Evolutionary conservation across 2,888 invertebrate species (phyloP), one percentile per base, ranked within the genome.

Genomic region (Torymus tubicola): DNA sequence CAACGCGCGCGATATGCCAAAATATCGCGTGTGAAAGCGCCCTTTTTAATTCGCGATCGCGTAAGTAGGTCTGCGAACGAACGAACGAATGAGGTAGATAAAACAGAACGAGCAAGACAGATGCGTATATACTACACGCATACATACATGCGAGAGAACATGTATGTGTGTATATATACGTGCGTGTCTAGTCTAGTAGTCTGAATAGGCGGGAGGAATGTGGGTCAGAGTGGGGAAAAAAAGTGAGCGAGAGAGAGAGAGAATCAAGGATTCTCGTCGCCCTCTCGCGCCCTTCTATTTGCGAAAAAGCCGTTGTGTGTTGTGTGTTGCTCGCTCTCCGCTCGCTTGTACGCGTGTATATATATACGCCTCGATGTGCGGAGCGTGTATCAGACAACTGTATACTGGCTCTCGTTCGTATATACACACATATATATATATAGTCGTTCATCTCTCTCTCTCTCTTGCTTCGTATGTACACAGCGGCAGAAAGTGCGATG

Each of bases 161-260:
- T n/a, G n/a, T n/a, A n/a, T n/a, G n/a, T 12, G 24, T 16, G 72
- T 42, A 21, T 31, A 76, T 42, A 58, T 63, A 68, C n/a, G 63
- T 53, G 69, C 52, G 55, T 75, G 67, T 75, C 21, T 31, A 57
- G 61, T 24, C 42, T 68, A 14, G 42, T 55, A 14, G 55, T 80
- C 73, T 82, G 82, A 84, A 84, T 85, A 82, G 82, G 81, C 82
- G 84, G 79, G 78, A 82, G 82, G n/a, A 84, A 85, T 85, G 82
- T 85, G 83, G 85, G 85, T 85, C 85, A 84, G 73, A 74, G 58
- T 53, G 55, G 42, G 11, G 31, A 42, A 58, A 58, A 42, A 61
- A 42, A n/a, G 42, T 31, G 42, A 69, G 24, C 31, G 12, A 68
- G 60, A 69, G 69, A 60, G 73, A 67, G n/a, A n/a, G n/a, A n/a